These are phyloP conservation scores for Meles meles DNA, from an alignment of 2,113 vertebrate species.

Conservation along the genomic window DNA sequence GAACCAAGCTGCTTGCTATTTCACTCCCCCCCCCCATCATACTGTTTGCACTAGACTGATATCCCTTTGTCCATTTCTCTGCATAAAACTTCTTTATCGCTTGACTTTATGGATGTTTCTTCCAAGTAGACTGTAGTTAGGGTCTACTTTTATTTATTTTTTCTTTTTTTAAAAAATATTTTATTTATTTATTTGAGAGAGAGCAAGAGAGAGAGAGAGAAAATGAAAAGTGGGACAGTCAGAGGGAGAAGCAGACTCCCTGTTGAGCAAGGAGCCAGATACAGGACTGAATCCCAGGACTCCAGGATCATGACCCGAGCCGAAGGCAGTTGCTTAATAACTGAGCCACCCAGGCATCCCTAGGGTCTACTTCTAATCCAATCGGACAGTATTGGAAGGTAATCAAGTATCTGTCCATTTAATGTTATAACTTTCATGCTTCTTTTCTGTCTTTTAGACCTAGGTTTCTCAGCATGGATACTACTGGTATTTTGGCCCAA, in stretches of 20 bases:
- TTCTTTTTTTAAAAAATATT: too few species aligned
- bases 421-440: not conserved
- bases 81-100: not conserved
- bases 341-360: too few species aligned
- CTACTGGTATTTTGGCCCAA: not conserved
- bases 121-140: not conserved
- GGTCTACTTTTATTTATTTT: not conserved
- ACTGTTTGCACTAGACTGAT: not conserved
- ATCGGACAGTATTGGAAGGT: not conserved
- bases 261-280: too few species aligned
- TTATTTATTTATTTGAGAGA: too few species aligned
- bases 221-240: too few species aligned
- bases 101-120: not conserved
- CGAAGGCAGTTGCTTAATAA: too few species aligned
- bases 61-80: not conserved
- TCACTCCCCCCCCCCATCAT: not conserved
- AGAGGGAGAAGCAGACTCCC: too few species aligned
- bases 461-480: not conserved
- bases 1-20: not conserved
- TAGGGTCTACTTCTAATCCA: not conserved
- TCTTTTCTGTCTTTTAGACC: not conserved
- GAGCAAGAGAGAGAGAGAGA: too few species aligned
- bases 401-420: not conserved
- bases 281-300: too few species aligned
- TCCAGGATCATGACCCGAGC: too few species aligned